phyloP scores from a whole-genome alignment of 2,888 invertebrate genomes.

The Epicampocera succincta region DNA sequence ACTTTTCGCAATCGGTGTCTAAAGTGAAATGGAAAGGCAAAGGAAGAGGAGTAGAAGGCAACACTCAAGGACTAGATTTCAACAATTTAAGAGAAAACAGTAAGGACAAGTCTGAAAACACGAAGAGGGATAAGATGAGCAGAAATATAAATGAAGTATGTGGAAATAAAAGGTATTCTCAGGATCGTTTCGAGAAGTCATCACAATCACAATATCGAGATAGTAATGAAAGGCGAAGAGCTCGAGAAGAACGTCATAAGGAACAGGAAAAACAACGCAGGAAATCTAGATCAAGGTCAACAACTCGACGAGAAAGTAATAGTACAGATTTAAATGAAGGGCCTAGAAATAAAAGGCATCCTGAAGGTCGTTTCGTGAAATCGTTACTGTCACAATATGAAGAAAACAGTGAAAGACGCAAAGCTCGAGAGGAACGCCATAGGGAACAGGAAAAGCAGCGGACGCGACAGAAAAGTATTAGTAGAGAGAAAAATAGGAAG shows the following conservation, averaged over 20 bases:
- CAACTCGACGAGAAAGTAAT: no score
- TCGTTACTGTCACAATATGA: no score
- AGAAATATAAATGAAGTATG: background rate
- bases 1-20: constrained; percentile 99
- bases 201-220: constrained; percentile 12
- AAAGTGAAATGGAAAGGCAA: constrained; percentile 96
- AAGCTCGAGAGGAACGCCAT: no score
- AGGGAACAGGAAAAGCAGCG: no score
- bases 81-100: constrained; percentile 73
- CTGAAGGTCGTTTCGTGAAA: no score
- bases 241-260: constrained; percentile 74
- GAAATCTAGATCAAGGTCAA: constrained; percentile 47
- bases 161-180: constrained; percentile 19
- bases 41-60: constrained; percentile 86
- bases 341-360: no score
- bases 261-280: constrained; percentile 58
- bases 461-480: no score
- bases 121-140: constrained; percentile 5
- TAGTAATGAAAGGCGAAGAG: constrained; percentile 71
- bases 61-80: constrained; percentile 75
- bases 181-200: background rate
- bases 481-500: background rate
- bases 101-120: background rate
- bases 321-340: no score
- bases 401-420: constrained; percentile 19